phyloP scores from a whole-genome alignment of 2,888 invertebrate genomes.

The Hypercompe scribonia region DNA sequence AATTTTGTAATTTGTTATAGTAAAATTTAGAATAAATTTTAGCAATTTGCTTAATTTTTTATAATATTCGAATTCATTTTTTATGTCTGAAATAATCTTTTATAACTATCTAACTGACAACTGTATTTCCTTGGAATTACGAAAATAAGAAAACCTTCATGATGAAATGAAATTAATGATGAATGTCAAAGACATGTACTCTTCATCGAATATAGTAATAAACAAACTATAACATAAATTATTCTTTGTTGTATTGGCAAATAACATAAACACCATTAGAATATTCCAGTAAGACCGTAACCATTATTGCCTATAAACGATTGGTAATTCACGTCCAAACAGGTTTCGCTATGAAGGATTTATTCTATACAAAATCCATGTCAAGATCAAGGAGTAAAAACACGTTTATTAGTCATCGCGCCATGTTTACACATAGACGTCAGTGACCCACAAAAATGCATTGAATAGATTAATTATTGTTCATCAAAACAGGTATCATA shows the following conservation, averaged over 20 bases:
- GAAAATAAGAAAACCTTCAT: no score
- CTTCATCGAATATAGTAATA: neutral
- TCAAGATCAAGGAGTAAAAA: conserved; percentile 83
- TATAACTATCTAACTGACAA: neutral
- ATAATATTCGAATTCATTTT: no score
- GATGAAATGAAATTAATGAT: no score
- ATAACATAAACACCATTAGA: conserved; percentile 26
- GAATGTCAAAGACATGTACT: neutral
- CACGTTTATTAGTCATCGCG: conserved; percentile 72
- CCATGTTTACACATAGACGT: conserved; percentile 67
- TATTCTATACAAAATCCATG: conserved; percentile 77
- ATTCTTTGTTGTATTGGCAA: conserved; percentile 12
- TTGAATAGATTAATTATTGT: conserved; percentile 46
- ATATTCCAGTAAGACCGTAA: conserved; percentile 34
- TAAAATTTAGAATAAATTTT: no score
- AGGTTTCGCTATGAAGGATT: conserved; percentile 77
- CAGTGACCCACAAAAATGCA: conserved; percentile 73
- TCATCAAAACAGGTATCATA: conserved; percentile 13
- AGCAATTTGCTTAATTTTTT: no score
- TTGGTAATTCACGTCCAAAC: conserved; percentile 68
- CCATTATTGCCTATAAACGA: conserved; percentile 53
- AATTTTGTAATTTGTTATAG: no score
- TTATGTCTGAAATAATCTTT: no score
- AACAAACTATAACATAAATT: neutral
- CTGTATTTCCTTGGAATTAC: neutral